A percentile compares a stretch with the other conserved stretches of the same genome.
Evolutionary conservation across 1,140 invertebrate species (phyloP).

Genomic region (Araneus ventricosus): DNA sequence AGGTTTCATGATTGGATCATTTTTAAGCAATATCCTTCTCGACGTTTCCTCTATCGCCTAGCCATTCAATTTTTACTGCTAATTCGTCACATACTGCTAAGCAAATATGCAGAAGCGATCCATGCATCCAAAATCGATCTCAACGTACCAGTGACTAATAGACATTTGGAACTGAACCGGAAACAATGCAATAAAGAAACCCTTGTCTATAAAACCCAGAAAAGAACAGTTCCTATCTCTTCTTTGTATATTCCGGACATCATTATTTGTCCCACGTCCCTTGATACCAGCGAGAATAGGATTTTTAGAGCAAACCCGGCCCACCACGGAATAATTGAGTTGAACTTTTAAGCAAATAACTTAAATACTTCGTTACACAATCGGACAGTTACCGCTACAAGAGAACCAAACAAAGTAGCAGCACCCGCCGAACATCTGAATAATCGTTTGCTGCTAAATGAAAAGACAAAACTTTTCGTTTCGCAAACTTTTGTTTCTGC

Average conservation of each 20-base stretch:
- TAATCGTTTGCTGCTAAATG: background rate
- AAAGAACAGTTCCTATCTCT: constrained; percentile 10
- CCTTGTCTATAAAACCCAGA: background rate
- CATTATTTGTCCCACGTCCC: constrained; percentile 34
- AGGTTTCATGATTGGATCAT: too few relatives aligned
- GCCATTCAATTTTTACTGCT: too few relatives aligned
- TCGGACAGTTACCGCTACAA: constrained; percentile 55
- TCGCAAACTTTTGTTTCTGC: constrained; percentile 21
- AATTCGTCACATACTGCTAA: too few relatives aligned
- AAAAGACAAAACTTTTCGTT: constrained; percentile 58
- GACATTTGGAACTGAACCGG: background rate
- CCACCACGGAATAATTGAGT: constrained; percentile 47
- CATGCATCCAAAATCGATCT: background rate
- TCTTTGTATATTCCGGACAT: background rate
- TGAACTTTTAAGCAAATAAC: constrained; percentile 68
- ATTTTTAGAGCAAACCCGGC: background rate
- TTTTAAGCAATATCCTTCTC: too few relatives aligned
- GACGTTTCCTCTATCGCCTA: too few relatives aligned
- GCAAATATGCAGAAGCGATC: too few relatives aligned
- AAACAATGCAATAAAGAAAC: background rate
- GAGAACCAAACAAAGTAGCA: background rate
- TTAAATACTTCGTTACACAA: constrained; percentile 68
- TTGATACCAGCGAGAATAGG: background rate
- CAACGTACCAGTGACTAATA: background rate
- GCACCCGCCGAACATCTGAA: background rate